Evolutionary conservation across 2,888 invertebrate genomes (phyloP).

Genomic region (Agonopterix arenella): DNA sequence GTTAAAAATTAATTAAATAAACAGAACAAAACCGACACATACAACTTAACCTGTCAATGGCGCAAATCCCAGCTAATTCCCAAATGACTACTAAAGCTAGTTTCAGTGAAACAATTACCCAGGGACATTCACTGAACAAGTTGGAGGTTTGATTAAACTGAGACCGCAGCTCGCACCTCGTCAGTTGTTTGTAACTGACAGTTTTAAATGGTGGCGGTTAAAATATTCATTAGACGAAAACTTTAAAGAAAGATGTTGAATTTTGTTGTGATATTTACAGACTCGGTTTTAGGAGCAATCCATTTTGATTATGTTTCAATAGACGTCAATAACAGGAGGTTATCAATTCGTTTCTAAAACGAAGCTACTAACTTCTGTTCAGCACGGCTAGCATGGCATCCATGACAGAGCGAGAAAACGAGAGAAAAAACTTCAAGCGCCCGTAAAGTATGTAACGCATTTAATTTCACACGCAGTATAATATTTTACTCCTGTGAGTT

Average conservation of each 20-base stretch:
- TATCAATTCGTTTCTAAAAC: too few relatives aligned
- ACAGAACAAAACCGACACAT: neutral
- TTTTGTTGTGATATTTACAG: neutral
- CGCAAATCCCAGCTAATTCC: slow-evolving; percentile 29
- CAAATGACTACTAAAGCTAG: slow-evolving; percentile 23
- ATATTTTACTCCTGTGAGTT: too few relatives aligned
- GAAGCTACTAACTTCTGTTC: too few relatives aligned
- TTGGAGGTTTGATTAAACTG: slow-evolving; percentile 51
- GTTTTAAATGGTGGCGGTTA: slow-evolving; percentile 6
- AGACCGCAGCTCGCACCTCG: slow-evolving; percentile 36
- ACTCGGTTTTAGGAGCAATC: too few relatives aligned
- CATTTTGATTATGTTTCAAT: too few relatives aligned
- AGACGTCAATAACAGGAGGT: too few relatives aligned
- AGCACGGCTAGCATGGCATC: too few relatives aligned
- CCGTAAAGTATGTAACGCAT: too few relatives aligned
- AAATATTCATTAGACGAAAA: neutral
- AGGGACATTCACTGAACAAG: slow-evolving; percentile 38
- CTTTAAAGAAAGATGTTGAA: neutral
- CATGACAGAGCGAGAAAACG: too few relatives aligned
- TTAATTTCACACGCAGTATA: too few relatives aligned
- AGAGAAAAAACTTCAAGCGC: too few relatives aligned
- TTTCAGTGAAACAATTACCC: slow-evolving; percentile 43
- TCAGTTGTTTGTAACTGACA: slow-evolving; percentile 33
- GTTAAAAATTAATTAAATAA: too few relatives aligned
- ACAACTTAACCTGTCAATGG: slow-evolving; percentile 4